Evolutionary conservation across 2,797 vertebrate genomes (phyloP).

Genomic region (Sebastes diploproa): DNA sequence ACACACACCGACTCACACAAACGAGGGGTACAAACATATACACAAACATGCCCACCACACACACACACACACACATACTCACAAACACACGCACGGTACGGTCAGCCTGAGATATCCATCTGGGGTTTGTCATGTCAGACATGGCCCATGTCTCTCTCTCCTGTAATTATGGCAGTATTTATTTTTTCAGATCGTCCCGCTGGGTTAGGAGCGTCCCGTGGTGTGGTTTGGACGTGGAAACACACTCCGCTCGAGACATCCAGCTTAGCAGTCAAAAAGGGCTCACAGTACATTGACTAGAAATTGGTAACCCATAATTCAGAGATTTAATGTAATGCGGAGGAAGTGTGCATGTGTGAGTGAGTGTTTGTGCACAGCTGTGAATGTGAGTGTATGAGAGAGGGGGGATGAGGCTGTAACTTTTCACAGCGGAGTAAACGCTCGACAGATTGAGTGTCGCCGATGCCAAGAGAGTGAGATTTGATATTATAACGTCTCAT

Average conservation of each 20-base stretch:
- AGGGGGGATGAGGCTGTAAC: constrained; percentile 27
- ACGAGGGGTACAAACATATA: constrained; percentile 45
- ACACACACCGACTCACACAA: constrained; percentile 37
- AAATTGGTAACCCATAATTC: constrained; percentile 78
- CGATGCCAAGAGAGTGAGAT: constrained; percentile 40
- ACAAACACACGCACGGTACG: constrained; percentile 17
- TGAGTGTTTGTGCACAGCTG: constrained; percentile 22
- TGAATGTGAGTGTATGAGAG: constrained; percentile 1
- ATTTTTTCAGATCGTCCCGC: constrained; percentile 82
- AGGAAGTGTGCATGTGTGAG: constrained; percentile 22
- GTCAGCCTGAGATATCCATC: constrained; percentile 81
- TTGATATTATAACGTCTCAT: constrained; percentile 44
- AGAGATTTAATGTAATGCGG: constrained; percentile 69
- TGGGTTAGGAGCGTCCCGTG: constrained; percentile 74
- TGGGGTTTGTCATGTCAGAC: constrained; percentile 87
- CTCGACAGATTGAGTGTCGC: constrained; percentile 19
- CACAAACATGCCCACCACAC: constrained; percentile 48
- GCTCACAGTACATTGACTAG: constrained; percentile 58
- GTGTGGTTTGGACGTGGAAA: constrained; percentile 79
- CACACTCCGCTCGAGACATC: constrained; percentile 69
- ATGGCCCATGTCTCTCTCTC: constrained; percentile 82
- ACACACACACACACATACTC: constrained; percentile 4
- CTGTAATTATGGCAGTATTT: constrained; percentile 88
- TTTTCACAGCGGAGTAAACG: constrained; percentile 36
- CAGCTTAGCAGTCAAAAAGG: constrained; percentile 68